Evolutionary conservation across 2,888 invertebrate genomes (phyloP), one percentile per base, ranked within the genome.

Genomic region (Leptopilina syphax): DNA sequence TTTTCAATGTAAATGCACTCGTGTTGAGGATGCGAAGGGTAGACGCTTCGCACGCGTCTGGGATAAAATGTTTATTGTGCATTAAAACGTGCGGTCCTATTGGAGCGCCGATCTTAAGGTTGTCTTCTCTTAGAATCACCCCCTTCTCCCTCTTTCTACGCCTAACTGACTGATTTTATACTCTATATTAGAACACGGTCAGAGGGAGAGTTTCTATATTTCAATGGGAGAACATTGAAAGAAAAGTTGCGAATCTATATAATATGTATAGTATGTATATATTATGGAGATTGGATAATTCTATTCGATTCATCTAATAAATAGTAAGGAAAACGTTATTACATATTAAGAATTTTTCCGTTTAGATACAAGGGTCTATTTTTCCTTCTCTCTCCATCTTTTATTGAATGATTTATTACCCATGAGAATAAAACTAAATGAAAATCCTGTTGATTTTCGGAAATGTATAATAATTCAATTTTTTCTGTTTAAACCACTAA

Each of bases 1-100:
- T 88, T 88, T 90, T 88, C 89, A 88, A 89, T 89, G 88, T 88
- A 89, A 89, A 89, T 89, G 89, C 87, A 88, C 86, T 85, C 79
- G 82, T 82, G 84, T 86, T 83, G 84, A 85, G 79, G 78, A 81
- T 82, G 65, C 79, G 79, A 65, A 77, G 82, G 82, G 80, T 80
- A 80, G 81, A 57, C 79, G 79, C 80, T 79, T 67, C 76, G 82
- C 83, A 82, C 84, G 84, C 83, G 83, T 82, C 83, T 83, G 79
- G 83, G 84, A 85, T 85, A 85, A 85, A 85, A 85, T 84, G 83
- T 85, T 85, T 84, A 82, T 83, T 83, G 83, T 83, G 83, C 83
- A 83, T 84, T 84, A 83, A 83, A 85, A 84, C 83, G 83, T 82
- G 80, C 81, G 80, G 81, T 82, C 77, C 83, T 80, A 85, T 84